A percentile compares a stretch with the other conserved stretches of the same genome.
Conservation (phyloP, 2,888 invertebrate species). For the Malthinus seriepunctatus region DNA sequence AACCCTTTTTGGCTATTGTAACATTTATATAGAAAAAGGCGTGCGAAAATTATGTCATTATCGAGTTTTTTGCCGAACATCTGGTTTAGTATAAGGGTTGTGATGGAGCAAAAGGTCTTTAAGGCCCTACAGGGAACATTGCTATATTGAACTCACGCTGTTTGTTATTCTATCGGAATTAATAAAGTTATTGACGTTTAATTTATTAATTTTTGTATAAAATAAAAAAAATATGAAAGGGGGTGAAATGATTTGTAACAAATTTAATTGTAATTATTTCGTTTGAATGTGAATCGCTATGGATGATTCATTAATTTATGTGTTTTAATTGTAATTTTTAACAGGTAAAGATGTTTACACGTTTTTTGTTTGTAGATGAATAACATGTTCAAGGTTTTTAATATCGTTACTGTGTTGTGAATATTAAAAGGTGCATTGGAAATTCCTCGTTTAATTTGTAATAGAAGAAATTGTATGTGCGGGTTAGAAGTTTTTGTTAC, state of each 20-base stretch:
- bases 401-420: neutral
- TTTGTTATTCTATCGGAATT: conserved; percentile 27
- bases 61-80: conserved; percentile 43
- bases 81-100: conserved; percentile 33
- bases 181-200: conserved; percentile 29
- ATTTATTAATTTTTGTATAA: conserved; percentile 16
- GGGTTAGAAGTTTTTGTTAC: no score
- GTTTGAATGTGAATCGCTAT: neutral
- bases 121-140: conserved; percentile 38
- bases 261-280: neutral
- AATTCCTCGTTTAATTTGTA: neutral
- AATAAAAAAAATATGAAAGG: neutral
- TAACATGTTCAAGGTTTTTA: conserved; percentile 1
- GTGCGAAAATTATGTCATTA: conserved; percentile 50
- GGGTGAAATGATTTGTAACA: neutral
- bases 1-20: conserved; percentile 42
- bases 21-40: conserved; percentile 46
- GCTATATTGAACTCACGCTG: conserved; percentile 31
- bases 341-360: conserved; percentile 7
- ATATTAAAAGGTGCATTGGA: neutral
- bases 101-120: conserved; percentile 20
- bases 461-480: no score
- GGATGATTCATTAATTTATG: neutral
- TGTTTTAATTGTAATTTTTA: conserved; percentile 2
- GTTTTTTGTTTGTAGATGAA: conserved; percentile 1